Evolutionary conservation across 2,797 vertebrate species (phyloP).

Genomic region (Cyclopterus lumpus): DNA sequence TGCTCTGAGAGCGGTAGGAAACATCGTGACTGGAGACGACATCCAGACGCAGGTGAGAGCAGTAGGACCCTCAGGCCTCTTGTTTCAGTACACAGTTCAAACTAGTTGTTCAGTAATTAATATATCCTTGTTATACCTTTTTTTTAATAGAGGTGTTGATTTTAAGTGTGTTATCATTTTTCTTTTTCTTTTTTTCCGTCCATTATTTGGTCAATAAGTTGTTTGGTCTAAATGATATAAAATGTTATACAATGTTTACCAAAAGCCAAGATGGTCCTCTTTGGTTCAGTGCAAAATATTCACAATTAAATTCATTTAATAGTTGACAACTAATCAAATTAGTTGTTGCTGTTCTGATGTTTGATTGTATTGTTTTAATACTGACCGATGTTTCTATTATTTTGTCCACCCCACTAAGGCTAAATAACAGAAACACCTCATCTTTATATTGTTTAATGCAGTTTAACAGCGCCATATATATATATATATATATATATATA

Average conservation of each 20-base stretch:
- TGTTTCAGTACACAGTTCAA: not conserved
- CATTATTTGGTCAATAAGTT: no score
- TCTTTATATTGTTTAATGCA: not conserved
- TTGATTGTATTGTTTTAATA: not conserved
- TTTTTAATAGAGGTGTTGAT: not conserved
- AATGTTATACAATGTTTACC: not conserved
- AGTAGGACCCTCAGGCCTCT: not conserved
- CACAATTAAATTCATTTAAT: no score
- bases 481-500: no score
- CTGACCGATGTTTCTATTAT: not conserved
- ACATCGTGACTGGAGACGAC: constrained; percentile 98
- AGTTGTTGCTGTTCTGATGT: not conserved
- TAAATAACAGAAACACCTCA: not conserved
- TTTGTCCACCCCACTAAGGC: not conserved
- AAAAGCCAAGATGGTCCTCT: not conserved
- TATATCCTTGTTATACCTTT: not conserved
- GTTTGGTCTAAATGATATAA: no score
- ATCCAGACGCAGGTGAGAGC: constrained; percentile 94
- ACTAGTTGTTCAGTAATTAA: not conserved
- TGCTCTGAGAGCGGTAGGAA: constrained; percentile 95
- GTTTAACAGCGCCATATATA: not conserved
- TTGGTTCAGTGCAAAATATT: not conserved
- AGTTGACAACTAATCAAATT: no score
- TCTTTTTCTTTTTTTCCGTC: no score
- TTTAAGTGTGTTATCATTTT: not conserved